Conservation (phyloP, 2,888 invertebrate genomes). For the Muscina levida region DNA sequence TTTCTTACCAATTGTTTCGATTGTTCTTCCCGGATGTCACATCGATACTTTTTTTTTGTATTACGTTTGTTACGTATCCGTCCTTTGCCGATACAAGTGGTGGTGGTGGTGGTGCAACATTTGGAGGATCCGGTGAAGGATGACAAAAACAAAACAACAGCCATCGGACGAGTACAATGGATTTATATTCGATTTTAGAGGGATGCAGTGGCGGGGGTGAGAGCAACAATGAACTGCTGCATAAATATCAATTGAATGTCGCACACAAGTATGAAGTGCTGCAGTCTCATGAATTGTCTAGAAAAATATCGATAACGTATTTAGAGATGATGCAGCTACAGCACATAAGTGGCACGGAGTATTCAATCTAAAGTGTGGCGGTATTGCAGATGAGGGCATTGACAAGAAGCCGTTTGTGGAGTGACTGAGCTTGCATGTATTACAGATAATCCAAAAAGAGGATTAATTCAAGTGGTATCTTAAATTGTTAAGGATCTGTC, state of each 20-base stretch:
- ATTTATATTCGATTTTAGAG: conserved; percentile 29
- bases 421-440: neutral
- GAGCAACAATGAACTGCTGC: conserved; percentile 13
- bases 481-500: neutral
- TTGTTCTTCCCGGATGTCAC: conserved; percentile 37
- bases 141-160: conserved; percentile 49
- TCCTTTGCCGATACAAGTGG: conserved; percentile 32
- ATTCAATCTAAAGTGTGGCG: neutral
- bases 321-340: conserved; percentile 6
- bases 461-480: neutral
- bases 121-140: conserved; percentile 37
- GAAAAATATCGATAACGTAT: neutral
- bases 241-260: conserved; percentile 27
- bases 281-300: conserved; percentile 10
- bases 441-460: neutral
- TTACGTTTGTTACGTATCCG: too few species aligned
- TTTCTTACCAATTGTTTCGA: conserved; percentile 50
- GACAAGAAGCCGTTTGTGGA: neutral
- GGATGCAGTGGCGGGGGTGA: too few species aligned
- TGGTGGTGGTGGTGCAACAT: neutral
- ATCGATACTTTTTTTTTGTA: conserved; percentile 2
- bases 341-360: conserved; percentile 15
- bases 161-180: conserved; percentile 57
- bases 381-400: conserved; percentile 1
- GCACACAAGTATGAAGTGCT: conserved; percentile 4